Evolutionary conservation across 2,113 vertebrate species (phyloP).

Genomic region (Sialia sialis): DNA sequence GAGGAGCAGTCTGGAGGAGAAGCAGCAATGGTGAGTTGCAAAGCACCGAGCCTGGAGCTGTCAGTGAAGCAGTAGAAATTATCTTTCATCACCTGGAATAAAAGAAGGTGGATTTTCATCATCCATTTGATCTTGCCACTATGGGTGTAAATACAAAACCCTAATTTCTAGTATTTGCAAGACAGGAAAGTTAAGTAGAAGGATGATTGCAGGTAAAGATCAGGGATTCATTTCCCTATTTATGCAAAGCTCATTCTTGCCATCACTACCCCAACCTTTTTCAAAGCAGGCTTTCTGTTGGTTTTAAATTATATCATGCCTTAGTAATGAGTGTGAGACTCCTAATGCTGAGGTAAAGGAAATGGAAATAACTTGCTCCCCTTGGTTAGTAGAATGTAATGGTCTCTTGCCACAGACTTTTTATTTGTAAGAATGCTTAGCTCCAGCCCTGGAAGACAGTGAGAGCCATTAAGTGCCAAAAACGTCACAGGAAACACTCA

Average conservation of each 20-base stretch:
- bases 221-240: neutral
- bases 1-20: neutral
- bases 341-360: neutral
- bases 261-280: neutral
- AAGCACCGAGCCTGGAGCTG: neutral
- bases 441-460: neutral
- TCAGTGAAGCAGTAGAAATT: neutral
- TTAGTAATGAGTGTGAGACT: neutral
- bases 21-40: neutral
- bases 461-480: neutral
- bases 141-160: neutral
- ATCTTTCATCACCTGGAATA: neutral
- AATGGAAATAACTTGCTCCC: neutral
- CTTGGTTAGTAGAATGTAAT: neutral
- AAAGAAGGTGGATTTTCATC: neutral
- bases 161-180: neutral
- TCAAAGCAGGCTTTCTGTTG: neutral
- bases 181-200: neutral
- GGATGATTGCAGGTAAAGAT: neutral
- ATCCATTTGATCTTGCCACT: neutral
- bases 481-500: neutral
- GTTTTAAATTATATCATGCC: neutral
- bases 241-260: neutral
- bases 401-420: neutral
- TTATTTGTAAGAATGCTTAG: neutral